These are phyloP conservation scores for Nomada hirtipes DNA, from an alignment of 2,888 invertebrate species.

Conservation along the genomic window DNA sequence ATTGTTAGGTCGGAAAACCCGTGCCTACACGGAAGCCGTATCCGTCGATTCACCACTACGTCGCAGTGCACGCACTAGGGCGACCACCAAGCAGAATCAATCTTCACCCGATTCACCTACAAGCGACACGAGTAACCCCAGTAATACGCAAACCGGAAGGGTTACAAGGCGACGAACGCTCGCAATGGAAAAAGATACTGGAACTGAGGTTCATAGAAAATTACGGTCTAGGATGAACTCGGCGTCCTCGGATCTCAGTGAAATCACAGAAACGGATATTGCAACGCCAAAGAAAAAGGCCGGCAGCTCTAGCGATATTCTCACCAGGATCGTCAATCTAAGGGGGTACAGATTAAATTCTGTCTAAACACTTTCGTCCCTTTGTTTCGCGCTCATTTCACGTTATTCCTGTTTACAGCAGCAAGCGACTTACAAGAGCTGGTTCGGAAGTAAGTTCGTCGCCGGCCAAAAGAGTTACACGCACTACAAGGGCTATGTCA, in stretches of 20 bases:
- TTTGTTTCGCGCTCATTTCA: background rate
- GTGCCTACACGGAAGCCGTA: constrained; percentile 31
- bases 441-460: constrained; percentile 77
- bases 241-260: constrained; percentile 67
- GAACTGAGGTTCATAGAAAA: constrained; percentile 46
- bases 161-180: constrained; percentile 53
- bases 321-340: constrained; percentile 18
- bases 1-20: constrained; percentile 62
- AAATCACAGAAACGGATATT: constrained; percentile 59
- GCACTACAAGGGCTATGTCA: constrained; percentile 78
- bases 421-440: constrained; percentile 67
- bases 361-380: background rate
- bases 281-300: constrained; percentile 57
- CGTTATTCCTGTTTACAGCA: background rate
- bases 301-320: background rate
- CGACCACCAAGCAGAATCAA: constrained; percentile 48
- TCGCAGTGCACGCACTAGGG: constrained; percentile 71
- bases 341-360: constrained; percentile 40
- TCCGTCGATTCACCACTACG: constrained; percentile 72
- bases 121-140: constrained; percentile 53
- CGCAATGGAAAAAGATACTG: constrained; percentile 39
- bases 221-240: constrained; percentile 66
- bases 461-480: constrained; percentile 63
- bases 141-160: constrained; percentile 29
- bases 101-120: constrained; percentile 68